A percentile compares a stretch with the other conserved stretches of the same genome.
phyloP scores from a whole-genome alignment of 2,113 vertebrate genomes.

The Oenanthe oenanthe region DNA sequence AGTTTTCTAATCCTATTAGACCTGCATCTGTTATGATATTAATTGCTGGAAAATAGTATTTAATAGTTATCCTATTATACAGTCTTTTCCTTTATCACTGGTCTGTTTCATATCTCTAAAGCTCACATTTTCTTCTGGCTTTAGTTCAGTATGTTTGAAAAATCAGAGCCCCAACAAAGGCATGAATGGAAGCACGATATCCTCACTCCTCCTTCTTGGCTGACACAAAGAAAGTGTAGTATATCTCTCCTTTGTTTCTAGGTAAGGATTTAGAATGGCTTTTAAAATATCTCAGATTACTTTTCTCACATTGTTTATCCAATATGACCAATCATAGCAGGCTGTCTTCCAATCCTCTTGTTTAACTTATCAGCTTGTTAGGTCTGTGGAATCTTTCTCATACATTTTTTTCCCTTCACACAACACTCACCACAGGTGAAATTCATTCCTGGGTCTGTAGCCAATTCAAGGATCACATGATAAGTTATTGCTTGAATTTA shows the following conservation, averaged over 20 bases:
- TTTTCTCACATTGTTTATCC: slow-evolving; percentile 45
- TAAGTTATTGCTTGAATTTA: slow-evolving; percentile 23
- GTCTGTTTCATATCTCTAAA: slow-evolving; percentile 39
- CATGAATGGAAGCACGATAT: slow-evolving; percentile 40
- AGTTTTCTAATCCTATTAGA: slow-evolving; percentile 43
- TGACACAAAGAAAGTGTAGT: slow-evolving; percentile 33
- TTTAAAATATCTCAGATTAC: slow-evolving; percentile 61
- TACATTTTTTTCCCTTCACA: slow-evolving; percentile 29
- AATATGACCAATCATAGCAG: slow-evolving; percentile 51
- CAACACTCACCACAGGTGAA: slow-evolving; percentile 50
- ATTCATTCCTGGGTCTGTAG: not conserved
- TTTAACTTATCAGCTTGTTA: slow-evolving; percentile 54
- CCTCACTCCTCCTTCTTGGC: slow-evolving; percentile 15
- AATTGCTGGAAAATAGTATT: slow-evolving; percentile 44
- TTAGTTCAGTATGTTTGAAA: slow-evolving; percentile 49
- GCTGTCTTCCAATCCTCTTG: slow-evolving; percentile 33
- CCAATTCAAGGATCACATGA: not conserved
- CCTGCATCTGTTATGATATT: slow-evolving; percentile 28
- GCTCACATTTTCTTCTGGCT: slow-evolving; percentile 49
- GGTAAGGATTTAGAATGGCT: slow-evolving; percentile 50
- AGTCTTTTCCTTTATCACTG: slow-evolving; percentile 17
- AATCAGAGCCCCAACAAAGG: slow-evolving; percentile 35
- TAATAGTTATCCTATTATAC: slow-evolving; percentile 48
- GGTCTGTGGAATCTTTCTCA: slow-evolving; percentile 35
- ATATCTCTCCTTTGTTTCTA: slow-evolving; percentile 48